Evolutionary conservation across 1,140 invertebrate genomes (phyloP).

Genomic region (Dinoponera quadriceps): DNA sequence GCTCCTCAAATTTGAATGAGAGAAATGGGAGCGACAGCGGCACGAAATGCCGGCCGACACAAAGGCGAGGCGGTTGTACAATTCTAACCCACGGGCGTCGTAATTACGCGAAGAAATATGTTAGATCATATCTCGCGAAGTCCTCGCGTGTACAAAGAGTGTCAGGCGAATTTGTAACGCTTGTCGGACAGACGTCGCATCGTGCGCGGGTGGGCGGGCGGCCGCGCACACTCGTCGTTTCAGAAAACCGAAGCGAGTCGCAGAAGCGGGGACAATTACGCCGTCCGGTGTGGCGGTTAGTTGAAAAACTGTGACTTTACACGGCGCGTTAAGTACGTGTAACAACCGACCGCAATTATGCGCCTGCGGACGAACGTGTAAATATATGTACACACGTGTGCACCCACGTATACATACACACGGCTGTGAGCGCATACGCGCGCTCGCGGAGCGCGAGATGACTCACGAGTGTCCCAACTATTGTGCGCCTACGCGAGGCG

Average conservation of each 20-base stretch:
- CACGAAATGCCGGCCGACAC: neutral
- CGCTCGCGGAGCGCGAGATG: conserved; percentile 18
- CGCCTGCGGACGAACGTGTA: conserved; percentile 69
- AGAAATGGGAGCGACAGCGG: conserved; percentile 3
- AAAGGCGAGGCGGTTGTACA: conserved; percentile 6
- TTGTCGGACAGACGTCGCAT: conserved; percentile 51
- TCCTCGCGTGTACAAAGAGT: conserved; percentile 52
- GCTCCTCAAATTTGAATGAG: neutral
- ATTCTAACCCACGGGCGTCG: conserved; percentile 26
- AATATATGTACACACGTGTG: conserved; percentile 49
- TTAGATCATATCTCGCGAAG: conserved; percentile 51
- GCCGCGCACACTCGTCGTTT: conserved; percentile 32
- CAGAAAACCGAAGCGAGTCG: conserved; percentile 39
- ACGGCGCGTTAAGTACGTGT: conserved; percentile 79
- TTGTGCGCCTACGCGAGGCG: conserved; percentile 54
- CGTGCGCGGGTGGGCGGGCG: neutral
- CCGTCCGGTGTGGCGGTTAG: conserved; percentile 73
- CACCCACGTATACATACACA: conserved; percentile 31
- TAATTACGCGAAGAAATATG: conserved; percentile 57
- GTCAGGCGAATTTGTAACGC: conserved; percentile 60
- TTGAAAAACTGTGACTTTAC: conserved; percentile 82
- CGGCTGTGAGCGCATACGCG: neutral
- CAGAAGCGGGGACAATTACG: conserved; percentile 76
- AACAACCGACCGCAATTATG: conserved; percentile 82
- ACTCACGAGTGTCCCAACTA: conserved; percentile 54